Evolutionary conservation across 2,888 invertebrate genomes (phyloP), one percentile per base, ranked within the genome.

Genomic region (Phortica magna): DNA sequence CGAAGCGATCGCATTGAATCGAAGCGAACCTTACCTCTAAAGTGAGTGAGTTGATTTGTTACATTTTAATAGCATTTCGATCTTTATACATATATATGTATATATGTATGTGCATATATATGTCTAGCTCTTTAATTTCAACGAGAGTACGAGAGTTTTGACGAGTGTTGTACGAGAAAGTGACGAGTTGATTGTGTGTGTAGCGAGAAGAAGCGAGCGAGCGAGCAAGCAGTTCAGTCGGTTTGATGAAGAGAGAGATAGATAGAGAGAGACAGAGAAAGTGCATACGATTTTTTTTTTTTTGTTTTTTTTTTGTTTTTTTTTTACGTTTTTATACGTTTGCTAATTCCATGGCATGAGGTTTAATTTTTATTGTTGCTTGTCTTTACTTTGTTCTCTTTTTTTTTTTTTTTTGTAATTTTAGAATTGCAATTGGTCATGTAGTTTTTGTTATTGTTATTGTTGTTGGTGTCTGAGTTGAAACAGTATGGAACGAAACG

Each of bases 261-360:
- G 67, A 67, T 6, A 67, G 67, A 67, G 67, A 67, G 31, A 67
- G 67, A 39, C 9, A 67, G 67, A 67, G 39, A 14, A 41, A 39
- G 82, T 80, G 79, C 80, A 79, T 82, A 82, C 82, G 76, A 79
- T 79, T 4, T 31, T 31, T 31, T 14, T 59, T 61, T 64, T 22
- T 12, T 31, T 53, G 2, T 14, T 14, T 6, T 53, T 53, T 53
- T 53, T 14, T 5, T 53, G 10, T 53, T 53, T 53, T 53, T 53
- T 53, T 53, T 53, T 5, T 53, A 2, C n/a, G 53, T n/a, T 53
- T 53, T 53, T 53, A 14, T 53, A 2, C n/a, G 53, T n/a, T 53
- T 14, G 53, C 53, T 53, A 14, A 14, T 53, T 53, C 53, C 53
- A n/a, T 53, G 10, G 10, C n/a, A 53, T 14, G n/a, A 14, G 7